Conservation (phyloP, 1,140 invertebrate genomes). For the Megalopta genalis region DNA sequence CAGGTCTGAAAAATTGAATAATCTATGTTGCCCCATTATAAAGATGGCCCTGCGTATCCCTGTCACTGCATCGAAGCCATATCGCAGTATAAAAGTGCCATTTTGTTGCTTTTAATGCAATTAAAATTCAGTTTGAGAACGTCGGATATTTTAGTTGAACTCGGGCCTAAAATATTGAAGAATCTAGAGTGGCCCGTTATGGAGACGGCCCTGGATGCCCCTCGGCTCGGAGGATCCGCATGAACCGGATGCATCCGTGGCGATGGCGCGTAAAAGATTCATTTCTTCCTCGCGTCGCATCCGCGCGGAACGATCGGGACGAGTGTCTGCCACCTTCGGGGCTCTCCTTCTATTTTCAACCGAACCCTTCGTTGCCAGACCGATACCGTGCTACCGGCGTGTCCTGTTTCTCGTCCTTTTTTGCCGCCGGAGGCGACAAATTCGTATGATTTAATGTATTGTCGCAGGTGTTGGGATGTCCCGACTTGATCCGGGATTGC, state of each 20-base stretch:
- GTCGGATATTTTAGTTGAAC: no score
- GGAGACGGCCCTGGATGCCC: conserved; percentile 22
- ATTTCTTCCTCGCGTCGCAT: conserved; percentile 66
- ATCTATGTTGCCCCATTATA: no score
- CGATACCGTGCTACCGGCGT: neutral
- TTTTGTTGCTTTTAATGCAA: no score
- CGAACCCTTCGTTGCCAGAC: conserved; percentile 2
- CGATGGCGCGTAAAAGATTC: conserved; percentile 72
- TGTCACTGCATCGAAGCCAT: no score
- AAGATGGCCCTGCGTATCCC: no score
- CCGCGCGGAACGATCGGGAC: conserved; percentile 26
- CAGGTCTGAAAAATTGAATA: no score
- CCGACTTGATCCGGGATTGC: no score
- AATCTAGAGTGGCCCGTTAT: no score
- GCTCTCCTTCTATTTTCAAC: conserved; percentile 35
- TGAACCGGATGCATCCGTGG: conserved; percentile 69
- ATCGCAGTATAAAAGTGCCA: no score
- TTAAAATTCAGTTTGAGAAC: no score
- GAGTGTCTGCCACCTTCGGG: neutral
- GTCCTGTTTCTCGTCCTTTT: neutral
- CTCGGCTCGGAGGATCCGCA: conserved; percentile 48
- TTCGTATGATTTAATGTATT: neutral
- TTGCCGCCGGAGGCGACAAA: no score
- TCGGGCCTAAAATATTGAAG: no score
- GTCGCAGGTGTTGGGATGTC: neutral